Conservation (phyloP, 2,888 invertebrate species). For the Microplitis deprimator region DNA sequence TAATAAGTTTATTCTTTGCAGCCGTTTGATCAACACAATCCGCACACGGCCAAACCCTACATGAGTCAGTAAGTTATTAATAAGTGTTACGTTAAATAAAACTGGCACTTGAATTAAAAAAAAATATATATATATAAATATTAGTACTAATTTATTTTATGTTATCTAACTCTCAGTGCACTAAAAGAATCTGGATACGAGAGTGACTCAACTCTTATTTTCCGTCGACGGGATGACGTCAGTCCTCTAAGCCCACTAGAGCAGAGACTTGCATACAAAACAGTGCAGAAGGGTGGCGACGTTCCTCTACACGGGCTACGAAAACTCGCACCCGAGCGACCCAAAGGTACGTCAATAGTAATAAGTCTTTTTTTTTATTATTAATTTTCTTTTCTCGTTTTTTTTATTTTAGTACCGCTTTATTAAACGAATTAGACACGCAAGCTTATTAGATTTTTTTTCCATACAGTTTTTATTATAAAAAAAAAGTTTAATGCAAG, state of each 20-base stretch:
- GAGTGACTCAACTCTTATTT: slow-evolving; percentile 90
- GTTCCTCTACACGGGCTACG: slow-evolving; percentile 93
- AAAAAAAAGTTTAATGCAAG: neutral
- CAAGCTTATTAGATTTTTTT: neutral
- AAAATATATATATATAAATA: slow-evolving; percentile 8
- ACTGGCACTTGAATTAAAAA: slow-evolving; percentile 9
- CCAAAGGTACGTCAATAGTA: slow-evolving; percentile 76
- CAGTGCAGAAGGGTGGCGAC: slow-evolving; percentile 94
- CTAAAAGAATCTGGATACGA: slow-evolving; percentile 93
- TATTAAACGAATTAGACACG: slow-evolving; percentile 13
- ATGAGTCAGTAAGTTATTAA: slow-evolving; percentile 82
- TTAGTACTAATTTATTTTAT: slow-evolving; percentile 3
- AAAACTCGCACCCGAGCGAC: slow-evolving; percentile 89
- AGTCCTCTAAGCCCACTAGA: slow-evolving; percentile 85
- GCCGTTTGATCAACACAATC: slow-evolving; percentile 80
- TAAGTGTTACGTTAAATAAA: slow-evolving; percentile 10
- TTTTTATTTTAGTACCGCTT: slow-evolving; percentile 33
- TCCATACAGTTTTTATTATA: neutral
- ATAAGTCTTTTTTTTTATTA: slow-evolving; percentile 12
- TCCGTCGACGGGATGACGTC: slow-evolving; percentile 82
- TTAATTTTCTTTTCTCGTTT: slow-evolving; percentile 27
- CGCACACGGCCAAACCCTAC: slow-evolving; percentile 81
- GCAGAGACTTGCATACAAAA: slow-evolving; percentile 87
- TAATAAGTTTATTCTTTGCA: slow-evolving; percentile 62
- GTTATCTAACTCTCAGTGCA: slow-evolving; percentile 73